Base-by-base conservation (phyloP, 2,113 vertebrate species). In the Epinephelus moara region DNA sequence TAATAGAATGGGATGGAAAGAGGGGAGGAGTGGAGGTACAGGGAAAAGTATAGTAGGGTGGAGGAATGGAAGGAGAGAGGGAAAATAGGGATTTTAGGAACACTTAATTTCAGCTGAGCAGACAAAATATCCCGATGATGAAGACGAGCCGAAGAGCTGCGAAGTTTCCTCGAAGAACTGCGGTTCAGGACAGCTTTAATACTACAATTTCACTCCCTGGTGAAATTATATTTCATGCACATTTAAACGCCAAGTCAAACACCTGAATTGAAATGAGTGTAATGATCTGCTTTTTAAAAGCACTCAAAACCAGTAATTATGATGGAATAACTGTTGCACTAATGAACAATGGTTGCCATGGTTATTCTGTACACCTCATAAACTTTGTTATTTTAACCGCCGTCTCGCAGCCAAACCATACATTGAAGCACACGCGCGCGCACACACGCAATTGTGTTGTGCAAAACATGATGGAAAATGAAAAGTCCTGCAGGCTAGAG, bases 391-490 rank as follows among this genome's bases (percentile, higher is more conserved):
- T 59, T 81, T 69, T 59, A 71, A 68, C 64, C 66, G 25, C 61
- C 25, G 4, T 62, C 45, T 80, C 62, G 47, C 11, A 60, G 47
- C 56, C 55, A 83, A 74, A 80, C 45, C 52, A 60, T 72, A 72
- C 25, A 69, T 13, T 23, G 0, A 60, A 68, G 45, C 61, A 64
- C 49, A 64, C 37, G 59, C 30, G 55, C 15, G 37, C 61, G 63
- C n/a, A 62, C 33, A 79, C 62, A 74, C 9, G 33, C 10, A 45
- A 66, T 6, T 53, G 66, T 88, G 66, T 55, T 82, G 57, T 72
- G 23, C 19, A 76, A 90, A 96, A 96, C 94, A 95, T 96, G 95
- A 96, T 96, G 94, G 96, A 96, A 97, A 97, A 96, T 95, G 94
- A 96, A 96, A 96, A 96, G 95, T 96, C 94, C 96, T 93, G 95